phyloP scores from a whole-genome alignment of 2,113 vertebrate genomes.

The Scomber japonicus region DNA sequence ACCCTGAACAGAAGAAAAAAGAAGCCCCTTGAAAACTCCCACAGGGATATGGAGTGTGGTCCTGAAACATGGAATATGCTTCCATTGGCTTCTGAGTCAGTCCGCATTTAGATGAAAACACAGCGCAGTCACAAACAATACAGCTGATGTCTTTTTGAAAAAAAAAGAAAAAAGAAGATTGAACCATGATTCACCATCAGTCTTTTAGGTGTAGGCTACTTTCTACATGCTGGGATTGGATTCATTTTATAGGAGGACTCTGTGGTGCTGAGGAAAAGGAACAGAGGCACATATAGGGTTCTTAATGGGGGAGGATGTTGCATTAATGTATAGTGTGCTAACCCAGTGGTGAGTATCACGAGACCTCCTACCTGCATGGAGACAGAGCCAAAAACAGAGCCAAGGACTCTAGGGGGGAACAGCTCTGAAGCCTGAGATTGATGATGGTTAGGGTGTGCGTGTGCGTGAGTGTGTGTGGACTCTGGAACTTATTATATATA shows the following conservation, averaged over 20 bases:
- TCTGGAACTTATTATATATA: conserved; percentile 41
- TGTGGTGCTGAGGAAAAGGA: conserved; percentile 4
- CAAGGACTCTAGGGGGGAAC: conserved; percentile 79
- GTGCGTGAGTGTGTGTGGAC: conserved; percentile 16
- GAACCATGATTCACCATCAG: conserved; percentile 42
- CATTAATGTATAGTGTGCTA: conserved; percentile 78
- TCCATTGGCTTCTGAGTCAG: conserved; percentile 52
- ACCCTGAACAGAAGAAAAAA: neutral
- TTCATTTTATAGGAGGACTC: conserved; percentile 18
- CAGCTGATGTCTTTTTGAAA: conserved; percentile 32
- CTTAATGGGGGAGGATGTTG: conserved; percentile 72
- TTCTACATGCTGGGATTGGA: neutral
- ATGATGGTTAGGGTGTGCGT: conserved; percentile 76
- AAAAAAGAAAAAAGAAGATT: neutral
- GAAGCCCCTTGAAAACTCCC: conserved; percentile 38
- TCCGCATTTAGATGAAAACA: conserved; percentile 51
- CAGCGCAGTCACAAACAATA: conserved; percentile 52
- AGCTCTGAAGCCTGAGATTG: conserved; percentile 84
- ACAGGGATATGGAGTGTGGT: conserved; percentile 44
- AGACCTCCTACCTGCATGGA: conserved; percentile 83
- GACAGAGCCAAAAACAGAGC: conserved; percentile 84
- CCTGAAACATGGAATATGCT: conserved; percentile 32
- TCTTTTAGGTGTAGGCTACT: neutral
- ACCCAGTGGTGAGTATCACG: conserved; percentile 82
- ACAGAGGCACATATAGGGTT: conserved; percentile 38